A percentile compares a stretch with the other conserved stretches of the same genome.
phyloP scores from a whole-genome alignment of 2,888 invertebrate species.

The Drosophila subsilvestris region DNA sequence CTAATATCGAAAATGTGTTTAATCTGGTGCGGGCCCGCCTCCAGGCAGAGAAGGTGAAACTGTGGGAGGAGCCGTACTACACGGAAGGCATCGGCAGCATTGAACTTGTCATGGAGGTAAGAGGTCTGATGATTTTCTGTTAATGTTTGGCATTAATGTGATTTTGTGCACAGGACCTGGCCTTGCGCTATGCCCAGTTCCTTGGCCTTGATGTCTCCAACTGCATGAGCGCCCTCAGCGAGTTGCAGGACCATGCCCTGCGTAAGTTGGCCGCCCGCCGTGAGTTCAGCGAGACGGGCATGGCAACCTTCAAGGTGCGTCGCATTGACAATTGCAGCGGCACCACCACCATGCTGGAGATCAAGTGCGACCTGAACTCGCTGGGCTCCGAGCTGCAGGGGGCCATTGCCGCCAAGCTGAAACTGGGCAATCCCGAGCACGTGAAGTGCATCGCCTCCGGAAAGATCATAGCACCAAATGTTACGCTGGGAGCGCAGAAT shows the following conservation, averaged over 20 bases:
- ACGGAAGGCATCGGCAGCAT: slow-evolving; percentile 85
- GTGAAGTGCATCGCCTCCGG: slow-evolving; percentile 89
- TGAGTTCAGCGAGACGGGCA: slow-evolving; percentile 88
- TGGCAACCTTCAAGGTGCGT: slow-evolving; percentile 90
- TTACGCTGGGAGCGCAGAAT: slow-evolving; percentile 86
- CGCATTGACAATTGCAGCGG: slow-evolving; percentile 85
- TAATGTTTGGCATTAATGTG: not conserved
- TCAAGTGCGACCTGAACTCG: slow-evolving; percentile 86
- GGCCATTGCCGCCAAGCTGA: slow-evolving; percentile 85
- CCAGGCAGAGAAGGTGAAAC: slow-evolving; percentile 88
- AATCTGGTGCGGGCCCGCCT: slow-evolving; percentile 87
- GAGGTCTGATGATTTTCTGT: slow-evolving; percentile 5
- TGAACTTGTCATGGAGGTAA: slow-evolving; percentile 83
- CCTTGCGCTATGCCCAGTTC: slow-evolving; percentile 84
- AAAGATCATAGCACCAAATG: slow-evolving; percentile 86
- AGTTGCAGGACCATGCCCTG: slow-evolving; percentile 85
- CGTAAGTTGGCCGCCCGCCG: slow-evolving; percentile 89
- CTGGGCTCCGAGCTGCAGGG: slow-evolving; percentile 86
- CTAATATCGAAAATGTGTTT: slow-evolving; percentile 30
- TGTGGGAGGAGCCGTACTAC: slow-evolving; percentile 91
- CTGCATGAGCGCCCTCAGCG: slow-evolving; percentile 59
- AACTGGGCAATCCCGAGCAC: slow-evolving; percentile 83
- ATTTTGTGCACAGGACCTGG: slow-evolving; percentile 86
- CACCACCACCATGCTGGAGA: slow-evolving; percentile 85
- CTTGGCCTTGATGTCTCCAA: slow-evolving; percentile 84